Evolutionary conservation across 2,888 invertebrate species (phyloP).

Genomic region (Athalia cordata): DNA sequence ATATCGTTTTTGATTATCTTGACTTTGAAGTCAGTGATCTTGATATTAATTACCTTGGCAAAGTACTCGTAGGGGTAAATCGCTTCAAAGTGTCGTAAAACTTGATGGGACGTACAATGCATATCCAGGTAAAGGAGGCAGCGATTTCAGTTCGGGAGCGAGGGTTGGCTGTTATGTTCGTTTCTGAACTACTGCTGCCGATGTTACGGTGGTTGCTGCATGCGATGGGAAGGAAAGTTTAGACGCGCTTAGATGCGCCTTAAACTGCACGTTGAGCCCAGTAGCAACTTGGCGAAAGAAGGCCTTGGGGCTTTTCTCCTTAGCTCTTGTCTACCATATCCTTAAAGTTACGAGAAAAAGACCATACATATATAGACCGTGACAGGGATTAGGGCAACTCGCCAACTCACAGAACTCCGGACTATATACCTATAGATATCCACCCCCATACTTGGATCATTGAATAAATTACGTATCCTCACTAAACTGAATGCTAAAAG

Average conservation of each 20-base stretch:
- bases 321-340: constrained; percentile 39
- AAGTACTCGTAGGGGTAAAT: background rate
- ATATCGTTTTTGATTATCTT: too few relatives aligned
- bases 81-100: background rate
- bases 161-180: constrained; percentile 6
- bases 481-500: background rate
- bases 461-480: constrained; percentile 20
- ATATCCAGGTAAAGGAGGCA: too few relatives aligned
- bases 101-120: constrained; percentile 9
- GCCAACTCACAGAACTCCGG: constrained; percentile 8
- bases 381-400: constrained; percentile 25
- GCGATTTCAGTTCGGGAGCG: background rate
- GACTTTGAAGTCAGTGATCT: too few relatives aligned
- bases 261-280: constrained; percentile 23
- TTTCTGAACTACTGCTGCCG: constrained; percentile 20
- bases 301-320: constrained; percentile 33
- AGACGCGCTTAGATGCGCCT: constrained; percentile 34
- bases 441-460: constrained; percentile 20
- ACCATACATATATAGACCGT: constrained; percentile 11
- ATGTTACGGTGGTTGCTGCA: too few relatives aligned
- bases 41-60: too few relatives aligned
- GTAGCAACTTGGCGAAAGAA: constrained; percentile 29
- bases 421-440: constrained; percentile 19
- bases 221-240: constrained; percentile 6
- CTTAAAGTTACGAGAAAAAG: constrained; percentile 32